A percentile compares a stretch with the other conserved stretches of the same genome.
These are phyloP conservation scores for Drosophila nr. perissopoda DNA, from an alignment of 2,888 invertebrate species.

Conservation along the genomic window DNA sequence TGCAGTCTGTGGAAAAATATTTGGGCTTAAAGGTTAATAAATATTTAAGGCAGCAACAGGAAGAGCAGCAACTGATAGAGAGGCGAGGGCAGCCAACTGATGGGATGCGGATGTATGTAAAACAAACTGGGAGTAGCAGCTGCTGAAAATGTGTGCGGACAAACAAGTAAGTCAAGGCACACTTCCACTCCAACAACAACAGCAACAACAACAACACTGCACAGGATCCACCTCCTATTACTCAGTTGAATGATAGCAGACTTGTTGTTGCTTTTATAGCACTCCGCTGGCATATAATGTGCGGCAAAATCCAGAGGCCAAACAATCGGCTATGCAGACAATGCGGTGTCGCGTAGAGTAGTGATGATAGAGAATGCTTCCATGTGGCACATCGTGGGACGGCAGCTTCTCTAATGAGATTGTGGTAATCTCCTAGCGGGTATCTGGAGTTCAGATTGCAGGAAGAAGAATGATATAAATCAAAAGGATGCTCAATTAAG, in stretches of 20 bases:
- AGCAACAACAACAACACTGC: neutral
- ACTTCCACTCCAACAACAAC: constrained; percentile 63
- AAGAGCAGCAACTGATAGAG: constrained; percentile 15
- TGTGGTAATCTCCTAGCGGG: neutral
- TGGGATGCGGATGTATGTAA: constrained; percentile 8
- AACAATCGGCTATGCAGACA: constrained; percentile 4
- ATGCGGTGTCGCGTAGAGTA: neutral
- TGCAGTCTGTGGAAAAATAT: constrained; percentile 46
- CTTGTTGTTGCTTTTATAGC: constrained; percentile 8
- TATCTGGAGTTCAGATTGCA: neutral
- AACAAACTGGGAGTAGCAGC: constrained; percentile 10
- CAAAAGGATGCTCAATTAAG: neutral
- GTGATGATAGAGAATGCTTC: neutral
- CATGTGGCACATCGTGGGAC: neutral
- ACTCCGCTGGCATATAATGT: constrained; percentile 3
- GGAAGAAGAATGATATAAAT: neutral
- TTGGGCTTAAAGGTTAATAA: constrained; percentile 70
- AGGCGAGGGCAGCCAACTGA: neutral
- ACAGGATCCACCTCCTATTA: constrained; percentile 2
- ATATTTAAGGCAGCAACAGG: constrained; percentile 63
- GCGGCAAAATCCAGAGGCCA: constrained; percentile 2
- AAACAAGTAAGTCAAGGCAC: constrained; percentile 79
- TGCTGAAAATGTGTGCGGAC: constrained; percentile 69
- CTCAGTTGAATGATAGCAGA: neutral
- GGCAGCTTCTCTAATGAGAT: neutral